Evolutionary conservation across 2,888 invertebrate species (phyloP), one percentile per base, ranked within the genome.

Genomic region (Matsumyia berberina): DNA sequence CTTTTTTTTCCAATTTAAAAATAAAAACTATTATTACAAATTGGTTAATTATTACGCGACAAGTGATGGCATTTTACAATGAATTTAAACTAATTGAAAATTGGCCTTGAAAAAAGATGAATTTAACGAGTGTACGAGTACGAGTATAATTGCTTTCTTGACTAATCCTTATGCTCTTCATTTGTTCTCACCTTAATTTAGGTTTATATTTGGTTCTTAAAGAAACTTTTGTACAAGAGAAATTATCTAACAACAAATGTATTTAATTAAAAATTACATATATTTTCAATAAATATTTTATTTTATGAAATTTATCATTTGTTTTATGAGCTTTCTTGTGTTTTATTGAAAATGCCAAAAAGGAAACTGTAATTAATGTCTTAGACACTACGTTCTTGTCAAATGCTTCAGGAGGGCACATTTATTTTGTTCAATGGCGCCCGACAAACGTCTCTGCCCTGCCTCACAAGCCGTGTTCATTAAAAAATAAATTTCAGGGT

Each of bases 221-320:
- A 55, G 31, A 2, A 51, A 51, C n/a, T 51, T 60, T 60, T 72
- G 42, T 60, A 60, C 17, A 37, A 46, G 5, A 35, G 6, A 51
- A 51, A 62, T 53, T 19, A 62, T 62, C 15, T 73, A 15, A 53
- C 19, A 62, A 62, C 12, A 74, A 55, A 12, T 55, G 44, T 62
- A 55, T 19, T 66, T 44, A 39, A 55, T n/a, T 67, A 67, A 1
- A 69, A 66, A 42, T 33, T 29, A 15, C 39, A 39, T 64, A 64
- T 81, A 81, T 77, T 77, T 77, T 81, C 81, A 81, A 76, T 76
- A 81, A 81, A 80, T 66, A 53, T 37, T 70, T 67, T 67, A 80
- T 80, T 74, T 69, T 46, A 74, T 17, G 31, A n/a, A 69, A 74
- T 73, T 72, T 60, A 39, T 60, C 11, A 73, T 35, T 35, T 11